Base-by-base conservation (phyloP, 2,113 vertebrate species). In the Colistium nudipinnis region DNA sequence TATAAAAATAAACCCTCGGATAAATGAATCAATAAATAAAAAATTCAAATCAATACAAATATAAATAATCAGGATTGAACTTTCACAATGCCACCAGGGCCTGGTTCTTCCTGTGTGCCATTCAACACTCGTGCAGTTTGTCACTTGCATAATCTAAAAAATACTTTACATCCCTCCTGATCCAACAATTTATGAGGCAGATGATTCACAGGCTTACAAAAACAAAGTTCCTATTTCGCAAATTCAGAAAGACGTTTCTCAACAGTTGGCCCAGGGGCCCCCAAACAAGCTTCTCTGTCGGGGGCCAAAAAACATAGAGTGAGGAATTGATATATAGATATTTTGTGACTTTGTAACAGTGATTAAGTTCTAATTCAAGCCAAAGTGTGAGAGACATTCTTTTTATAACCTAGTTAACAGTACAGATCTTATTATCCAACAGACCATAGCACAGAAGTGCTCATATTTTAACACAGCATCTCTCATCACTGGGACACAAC, bases 1-100 rank as follows among this genome's bases (percentile, higher is more conserved):
- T 39, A 85, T 44, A 88, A 87, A 89, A 82, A 81, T 70, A 84
- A 74, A 73, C 19, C 33, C 60, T 71, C 39, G 52, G 2, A 82
- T 76, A 70, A 84, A 85, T 67, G 3, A 72, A 60, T 39, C 3
- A 45, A 80, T 49, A 72, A 81, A 81, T 52, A 57, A 19, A 68
- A 63, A 56, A 80, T 65, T n/a, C n/a, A 72, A 69, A 54, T 28
- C 52, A 69, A 33, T 62, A 69, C 48, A 83, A 74, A 79, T 38
- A 78, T 45, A 75, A 88, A 78, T 63, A 69, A 70, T n/a, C 16
- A 52, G 35, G 39, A 74, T 44, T 71, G 41, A 64, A 67, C 45
- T 30, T 68, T 35, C 31, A 83, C 78, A 60, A n/a, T 38, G 77
- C 85, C 84, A 54, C 76, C 87, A 74, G 80, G 81, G 81, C 84